These are phyloP conservation scores for Takifugu bimaculatus DNA, from an alignment of 2,113 vertebrate species.

Conservation along the genomic window DNA sequence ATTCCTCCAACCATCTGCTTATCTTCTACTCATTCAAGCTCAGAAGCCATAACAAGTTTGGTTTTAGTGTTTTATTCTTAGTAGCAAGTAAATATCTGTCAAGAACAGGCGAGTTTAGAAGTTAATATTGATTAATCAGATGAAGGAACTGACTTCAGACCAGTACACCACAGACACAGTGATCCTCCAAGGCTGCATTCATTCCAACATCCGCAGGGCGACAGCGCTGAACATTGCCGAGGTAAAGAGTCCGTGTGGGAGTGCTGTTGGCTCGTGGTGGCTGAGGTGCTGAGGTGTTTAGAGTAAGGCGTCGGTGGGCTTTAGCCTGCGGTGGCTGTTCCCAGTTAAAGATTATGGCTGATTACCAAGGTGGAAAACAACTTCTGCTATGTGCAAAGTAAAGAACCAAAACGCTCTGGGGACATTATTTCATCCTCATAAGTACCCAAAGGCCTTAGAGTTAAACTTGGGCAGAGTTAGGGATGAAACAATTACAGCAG, in stretches of 20 bases:
- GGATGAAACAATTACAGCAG: constrained; percentile 18
- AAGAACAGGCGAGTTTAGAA: neutral
- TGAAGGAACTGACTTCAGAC: too few relatives aligned
- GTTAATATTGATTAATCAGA: too few relatives aligned
- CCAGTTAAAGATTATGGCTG: neutral
- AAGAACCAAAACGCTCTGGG: constrained; percentile 1
- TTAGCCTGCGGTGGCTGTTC: constrained; percentile 13
- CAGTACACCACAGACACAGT: constrained; percentile 8
- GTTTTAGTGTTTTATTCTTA: neutral
- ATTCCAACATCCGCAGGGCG: constrained; percentile 34
- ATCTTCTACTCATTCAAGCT: too few relatives aligned
- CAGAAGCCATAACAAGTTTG: neutral
- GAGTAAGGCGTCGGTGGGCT: constrained; percentile 55
- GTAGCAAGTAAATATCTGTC: neutral
- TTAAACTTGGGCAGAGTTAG: constrained; percentile 22
- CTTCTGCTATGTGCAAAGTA: neutral
- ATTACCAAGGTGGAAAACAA: neutral
- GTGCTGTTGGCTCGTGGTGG: constrained; percentile 25
- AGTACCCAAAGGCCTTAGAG: constrained; percentile 16
- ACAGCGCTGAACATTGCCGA: constrained; percentile 21
- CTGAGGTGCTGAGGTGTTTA: constrained; percentile 59
- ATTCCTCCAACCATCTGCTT: too few relatives aligned
- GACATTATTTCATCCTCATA: neutral
- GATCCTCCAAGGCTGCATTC: constrained; percentile 23
- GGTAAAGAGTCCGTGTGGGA: constrained; percentile 22